phyloP scores from a whole-genome alignment of 2,113 vertebrate genomes.

The Dipodomys spectabilis region DNA sequence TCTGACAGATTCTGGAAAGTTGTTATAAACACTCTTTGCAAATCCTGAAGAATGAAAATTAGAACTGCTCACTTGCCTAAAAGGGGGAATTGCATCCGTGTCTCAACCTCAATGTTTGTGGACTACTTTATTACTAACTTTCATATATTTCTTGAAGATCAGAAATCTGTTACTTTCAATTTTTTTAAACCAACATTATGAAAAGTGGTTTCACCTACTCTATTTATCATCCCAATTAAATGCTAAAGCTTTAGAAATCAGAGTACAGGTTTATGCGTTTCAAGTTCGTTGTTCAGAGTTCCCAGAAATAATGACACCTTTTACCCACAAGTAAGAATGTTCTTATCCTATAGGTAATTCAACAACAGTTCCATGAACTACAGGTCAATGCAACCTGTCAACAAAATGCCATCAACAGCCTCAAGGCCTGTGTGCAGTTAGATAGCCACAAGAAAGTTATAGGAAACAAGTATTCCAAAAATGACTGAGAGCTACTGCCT shows the following conservation, averaged over 20 bases:
- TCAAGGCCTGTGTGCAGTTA: background rate
- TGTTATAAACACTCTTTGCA: conserved; percentile 69
- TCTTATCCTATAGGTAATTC: conserved; percentile 19
- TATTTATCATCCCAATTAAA: background rate
- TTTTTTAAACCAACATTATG: background rate
- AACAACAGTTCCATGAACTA: conserved; percentile 3
- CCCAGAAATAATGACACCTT: conserved; percentile 24
- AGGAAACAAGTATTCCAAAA: background rate
- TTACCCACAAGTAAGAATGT: background rate
- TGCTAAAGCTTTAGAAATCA: conserved; percentile 4
- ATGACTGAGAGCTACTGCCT: background rate
- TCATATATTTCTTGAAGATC: background rate
- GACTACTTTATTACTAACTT: conserved; percentile 29
- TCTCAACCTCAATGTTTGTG: background rate
- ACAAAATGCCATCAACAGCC: conserved; percentile 35
- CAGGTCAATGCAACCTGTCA: conserved; percentile 1
- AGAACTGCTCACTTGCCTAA: conserved; percentile 21
- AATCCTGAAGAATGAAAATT: conserved; percentile 67
- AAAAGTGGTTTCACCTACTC: background rate
- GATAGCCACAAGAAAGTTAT: background rate
- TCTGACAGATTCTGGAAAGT: conserved; percentile 49
- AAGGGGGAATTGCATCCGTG: background rate
- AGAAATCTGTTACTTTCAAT: background rate
- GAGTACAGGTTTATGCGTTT: background rate
- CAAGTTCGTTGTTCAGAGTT: conserved; percentile 23